A percentile compares a stretch with the other conserved stretches of the same genome.
phyloP scores from a whole-genome alignment of 35 echinoderm and acorn worm species.

The Lytechinus pictus region DNA sequence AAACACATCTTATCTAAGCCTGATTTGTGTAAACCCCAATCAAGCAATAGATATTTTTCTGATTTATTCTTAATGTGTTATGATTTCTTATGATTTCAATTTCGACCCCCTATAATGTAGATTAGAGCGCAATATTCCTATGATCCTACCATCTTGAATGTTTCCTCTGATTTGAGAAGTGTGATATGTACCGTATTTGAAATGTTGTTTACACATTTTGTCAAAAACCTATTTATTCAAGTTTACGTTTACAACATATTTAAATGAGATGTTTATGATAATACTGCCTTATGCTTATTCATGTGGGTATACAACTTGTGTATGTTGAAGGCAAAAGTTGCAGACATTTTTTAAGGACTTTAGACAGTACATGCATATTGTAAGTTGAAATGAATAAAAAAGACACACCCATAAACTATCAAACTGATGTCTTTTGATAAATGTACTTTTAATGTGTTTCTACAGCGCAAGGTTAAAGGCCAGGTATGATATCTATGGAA shows the following conservation, averaged over 20 bases:
- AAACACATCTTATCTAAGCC: background rate
- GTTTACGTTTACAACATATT: background rate
- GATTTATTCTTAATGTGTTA: background rate
- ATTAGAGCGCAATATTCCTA: background rate
- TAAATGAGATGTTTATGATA: background rate
- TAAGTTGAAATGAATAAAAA: background rate
- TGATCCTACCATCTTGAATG: background rate
- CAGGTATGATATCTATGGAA: slow-evolving; percentile 17
- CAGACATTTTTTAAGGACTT: background rate
- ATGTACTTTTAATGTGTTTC: background rate
- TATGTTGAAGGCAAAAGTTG: too few species aligned
- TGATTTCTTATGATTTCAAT: slow-evolving; percentile 21
- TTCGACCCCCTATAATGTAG: background rate
- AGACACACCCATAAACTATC: background rate
- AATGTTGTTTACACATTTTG: background rate
- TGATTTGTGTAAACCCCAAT: background rate
- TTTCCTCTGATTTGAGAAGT: background rate
- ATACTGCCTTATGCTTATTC: too few species aligned
- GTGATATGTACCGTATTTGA: too few species aligned
- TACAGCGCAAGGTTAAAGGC: slow-evolving; percentile 28
- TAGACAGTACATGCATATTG: background rate
- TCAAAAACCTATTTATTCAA: background rate
- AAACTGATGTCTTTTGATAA: background rate
- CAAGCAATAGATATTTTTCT: background rate
- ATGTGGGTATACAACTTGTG: too few species aligned